Base-by-base conservation (phyloP, 23 tunicate species). In the Halocynthia roretzi region DNA sequence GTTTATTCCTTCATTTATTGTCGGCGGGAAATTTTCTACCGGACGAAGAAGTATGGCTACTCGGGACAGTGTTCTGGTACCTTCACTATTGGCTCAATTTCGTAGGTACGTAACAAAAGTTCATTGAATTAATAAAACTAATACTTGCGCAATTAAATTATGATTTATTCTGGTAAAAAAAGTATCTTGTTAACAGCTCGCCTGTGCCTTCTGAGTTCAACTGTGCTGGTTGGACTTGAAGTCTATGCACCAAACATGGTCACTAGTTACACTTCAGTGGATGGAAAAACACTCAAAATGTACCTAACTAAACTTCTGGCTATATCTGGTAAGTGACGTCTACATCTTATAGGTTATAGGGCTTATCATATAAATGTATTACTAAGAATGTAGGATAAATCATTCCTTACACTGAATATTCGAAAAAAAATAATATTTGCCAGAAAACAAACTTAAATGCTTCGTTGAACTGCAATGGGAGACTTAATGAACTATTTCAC, bases 11-110 rank as follows among this genome's bases (percentile, higher is more conserved):
- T 52, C 88, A 89, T 80, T 71, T 89, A 9, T 57, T 75, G 50
- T 83, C 85, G 18, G 95, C 88, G 61, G 85, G 88, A 19, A 89
- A 89, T 60, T 89, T 89, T 74, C 67, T 83, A 54, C 88, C 95
- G 51, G 66, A 70, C 15, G 67, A 70, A 51, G 84, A 83, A 78
- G 80, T 83, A 55, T 68, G 87, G 77, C 54, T 82, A n/a, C 62
- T 83, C 57, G 94, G 94, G 0, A 22, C 70, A 0, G 18, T 73
- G 17, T 83, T 89, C 23, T 78, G 70, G 50, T 83, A 83, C 66
- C 10, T 89, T 6, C 95, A 89, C 75, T 74, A 83, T 7, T 50
- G 73, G 44, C 62, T 67, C 22, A 89, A 89, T 56, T 44, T 83
- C 5, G 67, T 53, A 0, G 95, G 95, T 89, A 80, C 52, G 83